Base-by-base conservation (phyloP, 2,113 vertebrate genomes). In the Megaleporinus macrocephalus region DNA sequence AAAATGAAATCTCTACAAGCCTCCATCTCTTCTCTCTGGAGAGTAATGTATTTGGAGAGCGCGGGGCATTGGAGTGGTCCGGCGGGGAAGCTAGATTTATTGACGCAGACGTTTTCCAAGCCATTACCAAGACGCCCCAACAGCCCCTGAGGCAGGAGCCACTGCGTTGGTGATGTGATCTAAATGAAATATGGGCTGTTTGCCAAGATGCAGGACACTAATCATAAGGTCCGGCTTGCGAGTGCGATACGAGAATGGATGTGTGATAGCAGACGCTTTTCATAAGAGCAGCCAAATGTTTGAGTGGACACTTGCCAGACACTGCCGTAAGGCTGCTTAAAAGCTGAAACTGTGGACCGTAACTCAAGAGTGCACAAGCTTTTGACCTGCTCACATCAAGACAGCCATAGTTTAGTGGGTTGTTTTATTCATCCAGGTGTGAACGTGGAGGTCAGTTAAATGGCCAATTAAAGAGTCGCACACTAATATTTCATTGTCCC, bases 41-140 rank as follows among this genome's bases (percentile, higher is more conserved):
- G 84, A 89, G 85, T 83, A 83, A 90, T 86, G 87, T 51, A 80
- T 89, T 86, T 81, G 73, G 82, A 87, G 86, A 85, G 83, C 70
- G 62, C 85, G n/a, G 59, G 51, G 83, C 78, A 78, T 78, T 55
- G 55, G 82, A 85, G 63, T 47, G 66, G 83, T 79, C 73, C 47
- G 57, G 44, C 69, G 53, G 85, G 82, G 90, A 80, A 72, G 86
- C 88, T 81, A 80, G 88, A 91, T 89, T 83, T 90, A 92, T 91
- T 33, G 88, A 90, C 86, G 81, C 63, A 71, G 87, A 91, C 89
- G 62, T 89, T 90, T 91, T 89, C 83, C 84, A 73, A 84, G 78
- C 76, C 87, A 91, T 90, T 92, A 90, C 81, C 78, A 7, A 72
- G 68, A 65, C 16, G 41, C 78, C 86, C 77, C 88, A 88, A 89